Evolutionary conservation across 2,797 vertebrate species (phyloP), one percentile per base, ranked within the genome.

Genomic region (Chromobotia macracanthus): DNA sequence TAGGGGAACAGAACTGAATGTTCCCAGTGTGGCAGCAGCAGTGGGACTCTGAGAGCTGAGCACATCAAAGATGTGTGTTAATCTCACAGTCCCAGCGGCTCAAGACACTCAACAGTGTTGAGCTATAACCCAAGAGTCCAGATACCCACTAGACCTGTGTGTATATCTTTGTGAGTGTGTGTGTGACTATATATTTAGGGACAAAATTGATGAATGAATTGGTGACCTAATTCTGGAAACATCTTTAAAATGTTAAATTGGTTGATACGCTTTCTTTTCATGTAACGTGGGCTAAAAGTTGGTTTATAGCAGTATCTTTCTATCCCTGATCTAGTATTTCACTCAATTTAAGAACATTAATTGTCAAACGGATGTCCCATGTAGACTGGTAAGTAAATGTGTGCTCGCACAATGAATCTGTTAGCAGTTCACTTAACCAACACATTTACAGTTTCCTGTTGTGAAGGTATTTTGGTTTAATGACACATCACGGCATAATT

Each of bases 61-160:
- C 50, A 72, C 74, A 77, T 76, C 55, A 74, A 15, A 72, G 74
- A 84, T 80, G 46, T 50, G 66, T 76, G 63, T 79, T 56, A 67
- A 66, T 72, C 63, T 65, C 72, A 41, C 1, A 3, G 63, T 70
- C 50, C 44, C 64, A 21, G 12, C n/a, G 69, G 53, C 64, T 68
- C 31, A 46, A 35, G 35, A 46, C n/a, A 72, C 61, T 46, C 58
- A 76, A 35, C 38, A 72, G 67, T 44, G 28, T 46, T 23, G 48
- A 19, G 58, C 6, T 64, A 41, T 46, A 63, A 18, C 66, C 48
- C 56, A 23, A 48, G 58, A 65, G 50, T 70, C 23, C 23, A 48
- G 67, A 64, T 46, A 23, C 58, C 19, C 21, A n/a, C 15, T 31
- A 18, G 16, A 76, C 46, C 6, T 4, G 46, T 55, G 72, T 71